Base-by-base conservation (phyloP, 2,888 invertebrate species). In the Strigamia transsilvanica region DNA sequence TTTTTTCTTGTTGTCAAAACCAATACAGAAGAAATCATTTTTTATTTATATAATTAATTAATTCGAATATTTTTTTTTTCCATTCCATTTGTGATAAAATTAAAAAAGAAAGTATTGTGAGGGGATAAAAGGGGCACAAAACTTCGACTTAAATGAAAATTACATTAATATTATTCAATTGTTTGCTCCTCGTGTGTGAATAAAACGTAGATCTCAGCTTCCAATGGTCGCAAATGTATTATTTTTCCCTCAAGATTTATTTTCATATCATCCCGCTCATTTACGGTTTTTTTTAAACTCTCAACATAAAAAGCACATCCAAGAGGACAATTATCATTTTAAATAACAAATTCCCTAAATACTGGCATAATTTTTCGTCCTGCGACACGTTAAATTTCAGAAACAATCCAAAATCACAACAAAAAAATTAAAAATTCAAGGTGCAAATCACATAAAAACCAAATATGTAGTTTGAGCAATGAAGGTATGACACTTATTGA, bases 21-120 rank as follows among this genome's bases (percentile, higher is more conserved):
- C 61, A 66, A 66, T 18, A 23, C 21, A 18, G 23, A 66, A 66
- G 61, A 66, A 66, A 23, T 51, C 51, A 66, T 3, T n/a, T 46
- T 66, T 66, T 66, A 66, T 66, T 66, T 21, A 66, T 66, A 66
- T 66, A 66, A 66, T 66, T 66, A 46, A 66, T 66, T 66, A 61
- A 66, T 66, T 18, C 51, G 6, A 66, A 12, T 23, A 66, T n/a
- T 12, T 18, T 23, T n/a, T n/a, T n/a, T 66, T 66, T 66, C 46
- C 21, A 23, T 66, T 66, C 18, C 61, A 66, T 23, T 66, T 66
- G n/a, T 23, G 61, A n/a, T 66, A 10, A 23, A 23, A 23, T 10
- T 6, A 66, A 66, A 23, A n/a, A 66, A 66, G 1, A 18, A 51
- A 51, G 15, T 51, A n/a, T 66, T 66, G 61, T 66, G 61, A 21